Conservation (phyloP, 2,797 vertebrate species). For the Dryobates pubescens region DNA sequence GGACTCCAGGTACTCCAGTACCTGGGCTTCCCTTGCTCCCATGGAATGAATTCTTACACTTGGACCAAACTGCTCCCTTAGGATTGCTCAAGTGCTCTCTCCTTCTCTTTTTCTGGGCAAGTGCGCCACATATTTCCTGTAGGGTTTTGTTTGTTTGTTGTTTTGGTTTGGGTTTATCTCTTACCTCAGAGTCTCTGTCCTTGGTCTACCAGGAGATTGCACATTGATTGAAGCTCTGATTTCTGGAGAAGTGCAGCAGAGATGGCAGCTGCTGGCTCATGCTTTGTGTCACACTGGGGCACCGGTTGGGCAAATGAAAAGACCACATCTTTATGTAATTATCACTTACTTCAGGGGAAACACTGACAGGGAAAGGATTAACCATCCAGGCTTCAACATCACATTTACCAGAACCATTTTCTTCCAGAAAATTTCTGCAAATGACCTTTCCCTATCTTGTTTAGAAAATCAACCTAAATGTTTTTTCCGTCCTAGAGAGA, state of each 20-base stretch:
- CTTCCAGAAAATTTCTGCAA: constrained; percentile 1
- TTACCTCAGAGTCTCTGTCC: not conserved
- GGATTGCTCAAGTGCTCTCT: not conserved
- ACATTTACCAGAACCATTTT: constrained; percentile 38
- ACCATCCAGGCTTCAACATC: not conserved
- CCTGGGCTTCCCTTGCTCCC: not conserved
- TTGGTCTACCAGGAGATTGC: not conserved
- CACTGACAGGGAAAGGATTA: not conserved
- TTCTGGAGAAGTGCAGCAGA: not conserved
- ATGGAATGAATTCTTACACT: not conserved
- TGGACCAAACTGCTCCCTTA: not conserved
- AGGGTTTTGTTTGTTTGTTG: not conserved
- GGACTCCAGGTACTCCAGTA: too few species aligned
- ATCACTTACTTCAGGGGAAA: not conserved
- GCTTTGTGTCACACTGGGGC: not conserved
- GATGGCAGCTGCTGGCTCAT: not conserved
- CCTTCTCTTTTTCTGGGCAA: not conserved
- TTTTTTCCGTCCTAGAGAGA: constrained; percentile 62
- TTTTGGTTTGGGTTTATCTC: too few species aligned
- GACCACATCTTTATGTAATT: not conserved
- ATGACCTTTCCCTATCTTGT: not conserved
- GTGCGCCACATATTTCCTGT: not conserved
- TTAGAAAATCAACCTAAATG: constrained; percentile 46
- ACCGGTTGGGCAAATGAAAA: not conserved
- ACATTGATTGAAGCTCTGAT: not conserved